These are phyloP conservation scores for Planiliza haematocheilus DNA, from an alignment of 2,113 vertebrate species.

Conservation along the genomic window DNA sequence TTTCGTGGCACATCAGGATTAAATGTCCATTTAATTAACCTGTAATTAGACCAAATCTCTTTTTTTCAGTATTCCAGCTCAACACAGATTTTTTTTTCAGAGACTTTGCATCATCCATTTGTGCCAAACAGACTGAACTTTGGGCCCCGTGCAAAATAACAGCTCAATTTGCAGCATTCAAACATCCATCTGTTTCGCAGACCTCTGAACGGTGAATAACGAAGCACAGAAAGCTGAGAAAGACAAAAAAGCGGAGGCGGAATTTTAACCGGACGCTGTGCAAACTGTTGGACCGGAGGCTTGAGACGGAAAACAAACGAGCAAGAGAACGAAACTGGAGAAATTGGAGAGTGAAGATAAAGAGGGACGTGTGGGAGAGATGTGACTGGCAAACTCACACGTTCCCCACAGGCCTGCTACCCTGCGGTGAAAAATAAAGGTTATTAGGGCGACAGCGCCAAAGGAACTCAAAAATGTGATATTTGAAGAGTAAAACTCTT, in stretches of 20 bases:
- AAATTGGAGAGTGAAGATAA: neutral
- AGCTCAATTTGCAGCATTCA: slow-evolving; percentile 11
- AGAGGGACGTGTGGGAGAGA: slow-evolving; percentile 19
- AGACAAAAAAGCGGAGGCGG: slow-evolving; percentile 4
- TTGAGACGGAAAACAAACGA: slow-evolving; percentile 36
- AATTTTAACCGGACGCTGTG: slow-evolving; percentile 12
- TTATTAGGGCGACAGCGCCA: slow-evolving; percentile 20
- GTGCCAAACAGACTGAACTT: slow-evolving; percentile 8
- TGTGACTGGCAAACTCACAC: slow-evolving; percentile 29
- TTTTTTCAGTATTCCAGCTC: neutral
- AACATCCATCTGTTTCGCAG: slow-evolving; percentile 1
- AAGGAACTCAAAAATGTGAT: slow-evolving; percentile 23
- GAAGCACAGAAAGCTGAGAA: neutral
- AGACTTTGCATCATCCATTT: neutral
- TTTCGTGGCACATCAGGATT: slow-evolving; percentile 10
- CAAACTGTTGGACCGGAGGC: slow-evolving; percentile 19
- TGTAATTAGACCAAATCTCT: slow-evolving; percentile 1
- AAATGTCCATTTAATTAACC: neutral
- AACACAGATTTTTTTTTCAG: neutral
- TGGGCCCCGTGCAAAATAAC: slow-evolving; percentile 4
- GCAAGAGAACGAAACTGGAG: slow-evolving; percentile 18
- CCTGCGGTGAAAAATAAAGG: slow-evolving; percentile 25
- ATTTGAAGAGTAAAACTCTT: slow-evolving; percentile 30
- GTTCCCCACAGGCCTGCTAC: slow-evolving; percentile 4
- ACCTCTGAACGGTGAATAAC: neutral